Evolutionary conservation across 2,113 vertebrate species (phyloP), one percentile per base, ranked within the genome.

Genomic region (Leptosomus discolor): DNA sequence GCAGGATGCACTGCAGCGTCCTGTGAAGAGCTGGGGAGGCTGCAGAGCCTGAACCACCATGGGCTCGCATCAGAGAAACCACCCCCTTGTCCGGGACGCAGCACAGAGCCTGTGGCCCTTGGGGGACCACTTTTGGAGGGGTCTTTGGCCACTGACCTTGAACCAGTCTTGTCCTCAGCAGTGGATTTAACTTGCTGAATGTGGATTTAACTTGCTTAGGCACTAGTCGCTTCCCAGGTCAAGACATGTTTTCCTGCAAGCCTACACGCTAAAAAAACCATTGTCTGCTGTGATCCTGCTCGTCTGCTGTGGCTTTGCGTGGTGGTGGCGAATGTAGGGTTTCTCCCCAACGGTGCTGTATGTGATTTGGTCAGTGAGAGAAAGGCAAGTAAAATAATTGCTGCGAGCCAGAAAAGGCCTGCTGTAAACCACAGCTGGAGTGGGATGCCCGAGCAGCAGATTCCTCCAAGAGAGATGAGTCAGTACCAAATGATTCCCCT

Each of bases 161-260:
- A 34, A 3, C 5, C 14, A 2, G 15, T 34, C 36, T 43, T 7
- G 3, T 34, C 41, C 34, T 79, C 70, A 70, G 78, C 34, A 29
- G 27, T 16, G 34, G 15, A 5, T 77, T 60, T 70, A 26, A 57
- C 22, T 61, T 23, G 5, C 24, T 78, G 70, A 39, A 32, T 7
- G 30, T 45, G 53, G 46, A 24, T n/a, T n/a, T n/a, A 30, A 32
- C 46, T 43, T 53, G 30, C 43, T 75, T 9, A 37, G 46, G 34
- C 45, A 9, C 3, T 1, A 11, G 6, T 12, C 1, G 1, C 20
- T 61, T 63, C 24, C 41, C 22, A 29, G 67, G 8, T 50, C 27
- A 21, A 23, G 29, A 30, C 7, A 27, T 8, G 4, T 71, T 76
- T 50, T 60, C 39, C 43, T 76, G 65, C 30, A 68, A 3, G n/a